Conservation (phyloP, 2,888 invertebrate species). For the Cantharis rufa region DNA sequence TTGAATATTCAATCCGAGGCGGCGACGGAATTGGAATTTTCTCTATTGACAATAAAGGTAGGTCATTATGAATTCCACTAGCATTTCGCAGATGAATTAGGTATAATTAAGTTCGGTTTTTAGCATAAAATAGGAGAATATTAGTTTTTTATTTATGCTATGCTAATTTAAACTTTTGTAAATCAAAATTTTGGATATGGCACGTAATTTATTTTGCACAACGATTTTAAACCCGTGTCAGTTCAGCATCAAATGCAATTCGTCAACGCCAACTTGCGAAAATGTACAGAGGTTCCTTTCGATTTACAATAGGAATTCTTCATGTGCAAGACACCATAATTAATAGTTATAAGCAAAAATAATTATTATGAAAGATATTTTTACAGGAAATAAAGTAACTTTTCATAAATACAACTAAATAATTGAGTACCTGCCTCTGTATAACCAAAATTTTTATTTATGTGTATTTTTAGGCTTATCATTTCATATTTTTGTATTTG, state of each 20-base stretch:
- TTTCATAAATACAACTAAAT: neutral
- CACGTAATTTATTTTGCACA: neutral
- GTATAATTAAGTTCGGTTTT: neutral
- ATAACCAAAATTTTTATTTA: neutral
- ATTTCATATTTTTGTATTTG: neutral
- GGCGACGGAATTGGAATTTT: conserved; percentile 93
- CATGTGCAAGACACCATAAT: neutral
- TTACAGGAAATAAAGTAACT: neutral
- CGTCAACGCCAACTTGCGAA: neutral
- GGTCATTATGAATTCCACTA: conserved; percentile 40
- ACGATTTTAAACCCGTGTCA: neutral
- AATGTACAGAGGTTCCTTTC: neutral
- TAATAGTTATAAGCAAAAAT: neutral
- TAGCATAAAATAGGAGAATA: neutral
- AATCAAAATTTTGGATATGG: neutral
- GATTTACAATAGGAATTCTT: neutral
- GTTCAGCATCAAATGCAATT: neutral
- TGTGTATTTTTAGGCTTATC: neutral
- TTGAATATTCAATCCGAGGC: conserved; percentile 84
- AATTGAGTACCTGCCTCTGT: neutral
- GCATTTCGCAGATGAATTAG: neutral
- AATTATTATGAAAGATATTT: neutral
- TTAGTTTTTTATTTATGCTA: neutral
- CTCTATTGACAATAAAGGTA: conserved; percentile 87
- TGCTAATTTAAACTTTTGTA: neutral